A percentile compares a stretch with the other conserved stretches of the same genome.
Conservation (phyloP, 1,140 invertebrate genomes). For the Temnothorax longispinosus region DNA sequence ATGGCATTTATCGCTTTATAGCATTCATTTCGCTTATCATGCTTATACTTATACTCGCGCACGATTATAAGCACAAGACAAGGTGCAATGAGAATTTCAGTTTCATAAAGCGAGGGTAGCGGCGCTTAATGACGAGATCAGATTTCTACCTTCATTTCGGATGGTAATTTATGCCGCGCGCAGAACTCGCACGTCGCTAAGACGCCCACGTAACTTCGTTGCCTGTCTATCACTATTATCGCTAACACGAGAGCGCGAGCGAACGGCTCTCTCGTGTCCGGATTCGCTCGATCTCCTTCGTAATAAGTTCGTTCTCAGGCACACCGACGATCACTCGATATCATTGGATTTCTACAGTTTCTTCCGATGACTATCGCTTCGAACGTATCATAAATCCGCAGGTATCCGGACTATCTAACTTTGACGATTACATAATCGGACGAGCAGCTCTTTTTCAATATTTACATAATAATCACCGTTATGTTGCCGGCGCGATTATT, state of each 20-base stretch:
- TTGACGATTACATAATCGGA: slow-evolving; percentile 21
- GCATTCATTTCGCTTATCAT: slow-evolving; percentile 38
- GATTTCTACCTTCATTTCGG: slow-evolving; percentile 70
- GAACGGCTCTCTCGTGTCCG: slow-evolving; percentile 26
- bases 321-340: slow-evolving; percentile 48
- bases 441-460: not conserved
- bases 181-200: slow-evolving; percentile 66
- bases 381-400: not conserved
- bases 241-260: slow-evolving; percentile 60
- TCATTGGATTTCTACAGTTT: slow-evolving; percentile 10
- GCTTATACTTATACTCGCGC: slow-evolving; percentile 44
- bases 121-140: slow-evolving; percentile 73
- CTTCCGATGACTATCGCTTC: not conserved
- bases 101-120: slow-evolving; percentile 63
- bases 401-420: not conserved
- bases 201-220: slow-evolving; percentile 73
- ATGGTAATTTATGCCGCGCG: slow-evolving; percentile 73
- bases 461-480: not conserved
- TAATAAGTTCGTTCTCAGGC: not conserved
- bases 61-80: slow-evolving; percentile 52
- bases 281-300: slow-evolving; percentile 29
- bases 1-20: not conserved
- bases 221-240: slow-evolving; percentile 75
- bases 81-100: slow-evolving; percentile 61
- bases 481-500: slow-evolving; percentile 57